A percentile compares a stretch with the other conserved stretches of the same genome.
phyloP scores from a whole-genome alignment of 2,888 invertebrate species.

The Ormia ochracea region DNA sequence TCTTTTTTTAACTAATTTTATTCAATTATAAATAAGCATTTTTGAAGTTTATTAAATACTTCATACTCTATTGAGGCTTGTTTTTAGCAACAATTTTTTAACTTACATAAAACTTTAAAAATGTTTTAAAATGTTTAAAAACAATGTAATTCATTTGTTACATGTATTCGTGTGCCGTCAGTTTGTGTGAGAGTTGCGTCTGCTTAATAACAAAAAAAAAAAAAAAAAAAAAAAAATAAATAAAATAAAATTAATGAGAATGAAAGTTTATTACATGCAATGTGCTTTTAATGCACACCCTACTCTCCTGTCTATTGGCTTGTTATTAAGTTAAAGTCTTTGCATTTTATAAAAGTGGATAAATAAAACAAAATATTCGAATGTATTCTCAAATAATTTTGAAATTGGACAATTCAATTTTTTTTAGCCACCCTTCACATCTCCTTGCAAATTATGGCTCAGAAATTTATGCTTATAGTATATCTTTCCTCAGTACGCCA shows the following conservation, averaged over 20 bases:
- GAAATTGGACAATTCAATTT: too few species aligned
- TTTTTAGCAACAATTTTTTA: constrained; percentile 27
- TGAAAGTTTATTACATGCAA: constrained; percentile 36
- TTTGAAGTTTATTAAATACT: constrained; percentile 22
- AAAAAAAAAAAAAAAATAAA: too few species aligned
- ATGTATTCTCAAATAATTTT: too few species aligned
- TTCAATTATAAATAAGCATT: constrained; percentile 3
- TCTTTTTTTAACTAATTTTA: constrained; percentile 5
- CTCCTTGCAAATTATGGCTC: too few species aligned
- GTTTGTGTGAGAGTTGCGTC: constrained; percentile 15
- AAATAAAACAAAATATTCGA: too few species aligned
- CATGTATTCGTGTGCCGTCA: constrained; percentile 26
- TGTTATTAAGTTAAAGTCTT: background rate
- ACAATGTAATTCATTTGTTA: constrained; percentile 15
- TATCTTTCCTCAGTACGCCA: too few species aligned
- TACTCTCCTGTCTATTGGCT: background rate
- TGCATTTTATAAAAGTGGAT: background rate
- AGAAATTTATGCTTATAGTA: too few species aligned
- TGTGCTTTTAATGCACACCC: background rate
- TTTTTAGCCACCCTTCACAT: too few species aligned
- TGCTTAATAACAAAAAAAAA: constrained; percentile 17
- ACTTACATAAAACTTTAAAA: constrained; percentile 48
- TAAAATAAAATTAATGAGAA: constrained; percentile 34
- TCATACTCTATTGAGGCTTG: background rate
- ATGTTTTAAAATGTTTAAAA: background rate